Evolutionary conservation across 2,888 invertebrate species (phyloP).

Genomic region (Orthosia gothica): DNA sequence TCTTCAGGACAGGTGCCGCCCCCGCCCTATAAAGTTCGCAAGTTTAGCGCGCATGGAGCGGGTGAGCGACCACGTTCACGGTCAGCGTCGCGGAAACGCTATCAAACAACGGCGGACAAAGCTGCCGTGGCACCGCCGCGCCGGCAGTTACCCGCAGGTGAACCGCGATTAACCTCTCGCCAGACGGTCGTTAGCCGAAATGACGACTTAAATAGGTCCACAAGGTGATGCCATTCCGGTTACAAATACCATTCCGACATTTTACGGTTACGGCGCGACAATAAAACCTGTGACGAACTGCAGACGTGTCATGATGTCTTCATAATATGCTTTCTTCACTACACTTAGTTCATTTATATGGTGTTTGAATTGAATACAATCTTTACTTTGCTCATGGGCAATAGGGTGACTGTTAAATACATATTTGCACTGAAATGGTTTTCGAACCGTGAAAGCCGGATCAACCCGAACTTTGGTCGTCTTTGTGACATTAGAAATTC

Average conservation of each 20-base stretch:
- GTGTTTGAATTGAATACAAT: slow-evolving; percentile 27
- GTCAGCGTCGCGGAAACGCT: slow-evolving; percentile 75
- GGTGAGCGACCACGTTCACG: slow-evolving; percentile 89
- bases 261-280: slow-evolving; percentile 79
- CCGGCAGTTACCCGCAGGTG: slow-evolving; percentile 86
- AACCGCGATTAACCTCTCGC: slow-evolving; percentile 87
- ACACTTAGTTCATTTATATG: slow-evolving; percentile 23
- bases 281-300: slow-evolving; percentile 83
- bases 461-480: not conserved
- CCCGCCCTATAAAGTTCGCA: slow-evolving; percentile 84
- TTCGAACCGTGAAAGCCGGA: not conserved
- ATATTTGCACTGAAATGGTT: slow-evolving; percentile 5
- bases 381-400: not conserved
- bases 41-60: slow-evolving; percentile 80
- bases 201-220: slow-evolving; percentile 80
- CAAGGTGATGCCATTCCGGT: slow-evolving; percentile 80
- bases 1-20: slow-evolving; percentile 83
- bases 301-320: slow-evolving; percentile 68
- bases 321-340: slow-evolving; percentile 72
- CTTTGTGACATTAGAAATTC: too few relatives aligned
- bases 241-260: slow-evolving; percentile 80
- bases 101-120: slow-evolving; percentile 79
- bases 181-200: slow-evolving; percentile 84
- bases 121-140: slow-evolving; percentile 72
- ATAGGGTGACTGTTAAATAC: slow-evolving; percentile 1